Evolutionary conservation across 2,888 invertebrate species (phyloP).

Genomic region (Acronicta aceris): DNA sequence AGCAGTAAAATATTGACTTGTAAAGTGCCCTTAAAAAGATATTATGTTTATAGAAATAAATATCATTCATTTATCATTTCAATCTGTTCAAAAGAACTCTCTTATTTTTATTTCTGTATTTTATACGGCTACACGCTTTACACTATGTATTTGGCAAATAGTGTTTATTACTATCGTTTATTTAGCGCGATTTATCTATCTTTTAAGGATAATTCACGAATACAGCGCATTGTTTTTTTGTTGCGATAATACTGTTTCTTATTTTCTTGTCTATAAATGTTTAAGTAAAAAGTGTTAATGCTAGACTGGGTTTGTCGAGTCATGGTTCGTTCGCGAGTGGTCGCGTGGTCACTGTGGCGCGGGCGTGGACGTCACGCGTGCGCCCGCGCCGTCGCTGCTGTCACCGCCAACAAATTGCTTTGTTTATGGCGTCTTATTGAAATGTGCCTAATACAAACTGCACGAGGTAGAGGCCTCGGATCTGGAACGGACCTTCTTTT

Average conservation of each 20-base stretch:
- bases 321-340: conserved; percentile 54
- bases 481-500: conserved; percentile 43
- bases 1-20: too few relatives aligned
- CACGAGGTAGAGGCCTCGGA: conserved; percentile 35
- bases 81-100: conserved; percentile 18
- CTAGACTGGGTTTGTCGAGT: conserved; percentile 54
- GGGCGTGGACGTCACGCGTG: conserved; percentile 54
- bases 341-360: conserved; percentile 56
- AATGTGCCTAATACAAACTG: conserved; percentile 63
- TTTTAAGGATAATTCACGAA: background rate
- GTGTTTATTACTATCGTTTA: background rate
- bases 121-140: conserved; percentile 10
- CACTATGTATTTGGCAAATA: too few relatives aligned
- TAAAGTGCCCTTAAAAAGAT: too few relatives aligned
- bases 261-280: conserved; percentile 57
- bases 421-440: conserved; percentile 74
- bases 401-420: conserved; percentile 71
- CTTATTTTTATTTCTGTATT: conserved; percentile 28
- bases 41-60: too few relatives aligned
- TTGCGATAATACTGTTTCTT: conserved; percentile 51
- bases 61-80: too few relatives aligned
- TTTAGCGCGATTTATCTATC: conserved; percentile 24
- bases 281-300: conserved; percentile 58
- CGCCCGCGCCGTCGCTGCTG: conserved; percentile 57
- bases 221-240: conserved; percentile 14